A percentile compares a stretch with the other conserved stretches of the same genome.
Evolutionary conservation across 2,888 invertebrate species (phyloP).

Genomic region (Spatulosminthurus flaviceps): DNA sequence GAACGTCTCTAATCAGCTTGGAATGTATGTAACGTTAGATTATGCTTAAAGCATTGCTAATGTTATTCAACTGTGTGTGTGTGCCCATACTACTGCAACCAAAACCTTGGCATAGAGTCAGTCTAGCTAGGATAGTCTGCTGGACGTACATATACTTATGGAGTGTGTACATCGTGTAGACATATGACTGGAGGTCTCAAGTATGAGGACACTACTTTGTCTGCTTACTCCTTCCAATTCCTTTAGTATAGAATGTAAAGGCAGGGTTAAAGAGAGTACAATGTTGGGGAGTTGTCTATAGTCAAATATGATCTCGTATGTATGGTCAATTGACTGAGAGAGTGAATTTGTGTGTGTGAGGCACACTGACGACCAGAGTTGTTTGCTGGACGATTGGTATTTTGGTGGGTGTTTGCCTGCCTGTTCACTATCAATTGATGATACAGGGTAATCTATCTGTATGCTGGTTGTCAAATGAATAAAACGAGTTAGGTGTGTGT

Average conservation of each 20-base stretch:
- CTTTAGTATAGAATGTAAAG: too few species aligned
- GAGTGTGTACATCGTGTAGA: too few species aligned
- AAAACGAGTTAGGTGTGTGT: slow-evolving; percentile 53
- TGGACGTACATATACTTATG: too few species aligned
- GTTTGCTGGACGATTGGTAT: slow-evolving; percentile 35
- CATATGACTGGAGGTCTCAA: too few species aligned
- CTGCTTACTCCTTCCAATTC: too few species aligned
- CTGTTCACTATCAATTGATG: slow-evolving; percentile 50
- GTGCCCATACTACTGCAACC: not conserved
- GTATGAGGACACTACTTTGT: too few species aligned
- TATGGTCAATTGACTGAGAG: not conserved
- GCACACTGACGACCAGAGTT: slow-evolving; percentile 9
- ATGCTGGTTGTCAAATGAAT: slow-evolving; percentile 49
- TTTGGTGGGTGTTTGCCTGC: slow-evolving; percentile 45
- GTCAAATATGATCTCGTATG: not conserved
- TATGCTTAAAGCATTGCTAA: slow-evolving; percentile 4
- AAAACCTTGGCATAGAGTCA: too few species aligned
- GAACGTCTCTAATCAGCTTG: slow-evolving; percentile 36
- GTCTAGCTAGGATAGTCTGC: too few species aligned
- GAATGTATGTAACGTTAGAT: slow-evolving; percentile 41
- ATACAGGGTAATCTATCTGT: slow-evolving; percentile 49
- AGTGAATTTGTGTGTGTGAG: not conserved
- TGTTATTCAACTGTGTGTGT: slow-evolving; percentile 23
- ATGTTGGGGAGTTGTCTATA: too few species aligned
- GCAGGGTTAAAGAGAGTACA: too few species aligned